These are phyloP conservation scores for Apostichopus japonicus DNA, from an alignment of 35 echinoderm and acorn worm genomes.

Conservation along the genomic window DNA sequence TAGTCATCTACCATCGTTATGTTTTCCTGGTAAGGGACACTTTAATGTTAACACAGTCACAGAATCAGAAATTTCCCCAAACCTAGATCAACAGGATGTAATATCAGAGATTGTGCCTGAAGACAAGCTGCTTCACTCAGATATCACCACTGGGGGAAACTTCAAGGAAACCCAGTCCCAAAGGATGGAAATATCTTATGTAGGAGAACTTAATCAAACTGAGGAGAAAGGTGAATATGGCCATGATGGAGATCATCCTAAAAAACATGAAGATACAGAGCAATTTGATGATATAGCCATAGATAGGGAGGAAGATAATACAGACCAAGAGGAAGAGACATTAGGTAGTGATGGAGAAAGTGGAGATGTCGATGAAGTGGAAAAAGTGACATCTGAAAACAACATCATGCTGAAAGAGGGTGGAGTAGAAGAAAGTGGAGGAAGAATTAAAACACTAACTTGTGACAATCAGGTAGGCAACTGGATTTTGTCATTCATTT, in stretches of 20 bases:
- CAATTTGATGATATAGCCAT: not conserved
- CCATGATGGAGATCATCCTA: too few species aligned
- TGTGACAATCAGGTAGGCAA: too few species aligned
- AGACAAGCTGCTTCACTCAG: not conserved
- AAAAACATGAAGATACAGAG: not conserved
- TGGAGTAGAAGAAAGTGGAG: too few species aligned
- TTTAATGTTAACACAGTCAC: not conserved
- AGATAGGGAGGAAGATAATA: not conserved
- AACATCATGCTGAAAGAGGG: too few species aligned
- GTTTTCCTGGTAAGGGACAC: not conserved
- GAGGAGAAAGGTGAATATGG: too few species aligned
- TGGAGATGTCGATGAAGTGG: too few species aligned
- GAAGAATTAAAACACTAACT: too few species aligned
- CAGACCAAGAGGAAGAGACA: too few species aligned
- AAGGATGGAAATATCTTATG: not conserved
- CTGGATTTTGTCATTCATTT: too few species aligned
- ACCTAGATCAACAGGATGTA: not conserved
- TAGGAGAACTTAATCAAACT: too few species aligned
- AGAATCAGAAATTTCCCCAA: not conserved
- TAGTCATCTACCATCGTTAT: not conserved
- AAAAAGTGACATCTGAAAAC: too few species aligned
- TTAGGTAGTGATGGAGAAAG: too few species aligned
- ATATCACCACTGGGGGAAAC: not conserved
- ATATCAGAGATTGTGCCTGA: not conserved
- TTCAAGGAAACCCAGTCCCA: not conserved